Base-by-base conservation (phyloP, 2,113 vertebrate species). In the Chamaea fasciata region DNA sequence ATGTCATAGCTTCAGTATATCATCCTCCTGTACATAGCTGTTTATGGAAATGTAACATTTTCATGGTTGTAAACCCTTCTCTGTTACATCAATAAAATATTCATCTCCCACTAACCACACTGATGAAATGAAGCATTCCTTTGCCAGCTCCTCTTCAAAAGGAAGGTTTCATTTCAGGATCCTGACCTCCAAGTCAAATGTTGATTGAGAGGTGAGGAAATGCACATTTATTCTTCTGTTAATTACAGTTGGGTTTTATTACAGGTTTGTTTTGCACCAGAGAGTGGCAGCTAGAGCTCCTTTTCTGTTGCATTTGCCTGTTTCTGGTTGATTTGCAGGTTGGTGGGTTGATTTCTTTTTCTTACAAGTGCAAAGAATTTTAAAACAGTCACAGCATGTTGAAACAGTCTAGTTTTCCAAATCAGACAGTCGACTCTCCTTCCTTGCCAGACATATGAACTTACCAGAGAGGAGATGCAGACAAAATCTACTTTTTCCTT, bases 1-100 rank as follows among this genome's bases (percentile, higher is more conserved):
- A 0, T 53, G 23, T 39, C 74, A n/a, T 1, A 46, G 39, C 30
- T 56, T 50, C 50, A 19, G 20, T 13, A 0, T 3, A 13, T 10
- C 21, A n/a, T 20, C n/a, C 21, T 42, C 17, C 30, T 73, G 35
- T 15, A 46, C 16, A 1, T 1, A 39, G 63, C 10, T 80, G 27
- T 35, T 26, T 3, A 53, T 17, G 33, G 3, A 33, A 64, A 49
- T 11, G 19, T 5, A 12, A 79, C 7, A 7, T 46, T 60, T 79
- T 15, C 52, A 15, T 7, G 24, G 23, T 11, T 62, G 23, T 4
- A 76, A 60, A 31, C n/a, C 56, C 37, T 67, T 18, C 65, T 52
- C 46, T 65, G 11, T 41, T 10, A 47, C 7, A 33, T 9, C n/a
- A 47, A 13, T 35, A 39, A 65, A 83, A 79, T 37, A 65, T 7